Conservation (phyloP, 1,140 invertebrate genomes). For the Zophobas atratus region DNA sequence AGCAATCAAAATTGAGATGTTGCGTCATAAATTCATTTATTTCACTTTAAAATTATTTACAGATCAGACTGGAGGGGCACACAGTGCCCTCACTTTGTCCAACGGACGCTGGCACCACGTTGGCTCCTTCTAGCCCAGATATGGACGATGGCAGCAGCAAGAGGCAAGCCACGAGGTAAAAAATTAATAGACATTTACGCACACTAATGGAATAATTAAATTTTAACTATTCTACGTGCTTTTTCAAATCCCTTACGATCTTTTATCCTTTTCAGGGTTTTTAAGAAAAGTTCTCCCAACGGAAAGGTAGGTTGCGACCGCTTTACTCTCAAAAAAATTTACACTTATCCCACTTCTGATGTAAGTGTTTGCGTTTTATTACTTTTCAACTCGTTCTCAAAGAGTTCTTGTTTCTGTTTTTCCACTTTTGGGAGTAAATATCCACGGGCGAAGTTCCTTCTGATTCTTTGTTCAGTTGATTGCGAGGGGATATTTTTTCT, state of each 20-base stretch:
- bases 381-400: too few relatives aligned
- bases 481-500: too few relatives aligned
- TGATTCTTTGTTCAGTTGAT: too few relatives aligned
- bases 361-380: not conserved
- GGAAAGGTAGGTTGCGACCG: slow-evolving; percentile 79
- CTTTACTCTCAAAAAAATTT: not conserved
- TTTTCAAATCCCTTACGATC: slow-evolving; percentile 5
- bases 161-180: slow-evolving; percentile 71
- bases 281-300: slow-evolving; percentile 96
- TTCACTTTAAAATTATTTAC: slow-evolving; percentile 46
- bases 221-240: slow-evolving; percentile 1
- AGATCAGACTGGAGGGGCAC: slow-evolving; percentile 63
- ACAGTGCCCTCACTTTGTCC: slow-evolving; percentile 58
- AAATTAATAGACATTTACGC: not conserved
- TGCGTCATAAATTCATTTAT: slow-evolving; percentile 42
- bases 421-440: too few relatives aligned
- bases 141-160: slow-evolving; percentile 76
- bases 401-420: too few relatives aligned
- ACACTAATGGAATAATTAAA: slow-evolving; percentile 23
- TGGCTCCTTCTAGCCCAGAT: slow-evolving; percentile 66
- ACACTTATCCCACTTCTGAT: not conserved
- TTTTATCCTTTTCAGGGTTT: slow-evolving; percentile 72
- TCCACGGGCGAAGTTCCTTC: too few relatives aligned
- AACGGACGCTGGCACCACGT: slow-evolving; percentile 56
- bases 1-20: slow-evolving; percentile 39